Evolutionary conservation across 2,888 invertebrate species (phyloP).

Genomic region (Leucoptera coffeella): DNA sequence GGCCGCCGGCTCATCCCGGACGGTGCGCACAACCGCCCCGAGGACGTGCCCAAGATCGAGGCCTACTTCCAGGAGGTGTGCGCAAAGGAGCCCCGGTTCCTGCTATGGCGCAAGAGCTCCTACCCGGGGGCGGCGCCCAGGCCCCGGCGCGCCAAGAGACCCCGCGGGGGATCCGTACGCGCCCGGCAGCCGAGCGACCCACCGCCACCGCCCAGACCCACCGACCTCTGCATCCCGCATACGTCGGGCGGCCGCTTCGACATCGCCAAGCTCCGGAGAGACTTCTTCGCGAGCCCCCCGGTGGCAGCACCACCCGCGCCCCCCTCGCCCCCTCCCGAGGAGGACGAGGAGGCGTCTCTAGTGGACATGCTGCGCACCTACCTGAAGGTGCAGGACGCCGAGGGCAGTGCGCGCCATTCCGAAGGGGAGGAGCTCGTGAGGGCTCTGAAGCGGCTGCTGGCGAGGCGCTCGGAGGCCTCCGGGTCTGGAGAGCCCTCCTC

Average conservation of each 20-base stretch:
- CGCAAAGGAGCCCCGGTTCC: slow-evolving; percentile 67
- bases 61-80: slow-evolving; percentile 81
- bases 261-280: slow-evolving; percentile 60
- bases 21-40: slow-evolving; percentile 62
- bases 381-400: slow-evolving; percentile 54
- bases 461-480: slow-evolving; percentile 25
- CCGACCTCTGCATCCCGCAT: slow-evolving; percentile 39
- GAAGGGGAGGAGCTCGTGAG: slow-evolving; percentile 61
- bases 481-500: slow-evolving; percentile 19
- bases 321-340: slow-evolving; percentile 6
- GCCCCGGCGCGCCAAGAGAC: slow-evolving; percentile 46
- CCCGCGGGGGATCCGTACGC: slow-evolving; percentile 63
- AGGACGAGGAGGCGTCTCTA: slow-evolving; percentile 49
- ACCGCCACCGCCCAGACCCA: slow-evolving; percentile 41
- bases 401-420: slow-evolving; percentile 26
- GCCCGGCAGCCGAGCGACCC: slow-evolving; percentile 63
- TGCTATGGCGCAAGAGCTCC: slow-evolving; percentile 77
- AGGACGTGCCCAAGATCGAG: slow-evolving; percentile 76
- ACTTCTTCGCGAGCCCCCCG: slow-evolving; percentile 54
- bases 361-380: slow-evolving; percentile 63
- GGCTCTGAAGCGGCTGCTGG: slow-evolving; percentile 55
- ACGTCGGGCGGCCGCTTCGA: slow-evolving; percentile 61
- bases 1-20: slow-evolving; percentile 83
- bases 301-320: slow-evolving; percentile 12
- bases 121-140: slow-evolving; percentile 68